Evolutionary conservation across 2,113 vertebrate species (phyloP).

Genomic region (Periophthalmus modestus): DNA sequence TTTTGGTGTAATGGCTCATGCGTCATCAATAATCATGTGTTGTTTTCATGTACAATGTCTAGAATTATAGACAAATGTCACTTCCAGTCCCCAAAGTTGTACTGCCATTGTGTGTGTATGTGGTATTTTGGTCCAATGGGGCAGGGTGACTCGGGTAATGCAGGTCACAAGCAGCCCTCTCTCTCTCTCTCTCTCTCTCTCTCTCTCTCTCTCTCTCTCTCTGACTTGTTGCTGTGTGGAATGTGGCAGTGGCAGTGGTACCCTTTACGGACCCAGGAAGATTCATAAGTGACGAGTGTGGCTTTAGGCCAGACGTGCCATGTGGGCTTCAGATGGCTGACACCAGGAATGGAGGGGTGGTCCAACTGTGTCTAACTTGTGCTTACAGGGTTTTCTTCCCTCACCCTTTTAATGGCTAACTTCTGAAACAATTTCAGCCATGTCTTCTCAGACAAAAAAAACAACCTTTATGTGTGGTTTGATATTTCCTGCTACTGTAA

Average conservation of each 20-base stretch:
- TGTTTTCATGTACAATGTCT: not conserved
- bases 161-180: slow-evolving; percentile 29
- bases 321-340: slow-evolving; percentile 86
- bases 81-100: not conserved
- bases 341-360: slow-evolving; percentile 76
- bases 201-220: not conserved
- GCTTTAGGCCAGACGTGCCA: slow-evolving; percentile 83
- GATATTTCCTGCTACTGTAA: not conserved
- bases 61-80: not conserved
- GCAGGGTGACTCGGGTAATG: slow-evolving; percentile 12
- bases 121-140: slow-evolving; percentile 9
- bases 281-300: slow-evolving; percentile 72
- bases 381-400: slow-evolving; percentile 24
- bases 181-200: slow-evolving; percentile 1
- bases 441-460: not conserved
- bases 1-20: not conserved
- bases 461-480: not conserved
- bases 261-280: slow-evolving; percentile 74
- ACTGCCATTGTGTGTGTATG: not conserved
- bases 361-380: slow-evolving; percentile 39
- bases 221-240: slow-evolving; percentile 45
- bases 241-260: slow-evolving; percentile 74
- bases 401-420: slow-evolving; percentile 10
- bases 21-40: not conserved
- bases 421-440: not conserved